A percentile compares a stretch with the other conserved stretches of the same genome.
phyloP scores from a whole-genome alignment of 1,140 invertebrate species.

The Pogonognathellus flavescens region DNA sequence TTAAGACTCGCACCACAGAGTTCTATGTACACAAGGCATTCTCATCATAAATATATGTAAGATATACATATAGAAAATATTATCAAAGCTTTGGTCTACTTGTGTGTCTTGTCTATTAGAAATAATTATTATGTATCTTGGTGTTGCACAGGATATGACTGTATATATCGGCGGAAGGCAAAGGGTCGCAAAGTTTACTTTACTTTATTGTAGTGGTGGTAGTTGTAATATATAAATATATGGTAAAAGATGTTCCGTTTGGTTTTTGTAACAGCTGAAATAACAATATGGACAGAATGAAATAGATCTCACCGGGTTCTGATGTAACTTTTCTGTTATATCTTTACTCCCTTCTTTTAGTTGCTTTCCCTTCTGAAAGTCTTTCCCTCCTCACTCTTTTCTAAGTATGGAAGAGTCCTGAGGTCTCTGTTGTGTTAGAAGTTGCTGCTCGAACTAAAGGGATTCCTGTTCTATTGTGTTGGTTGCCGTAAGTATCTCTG shows the following conservation, averaged over 20 bases:
- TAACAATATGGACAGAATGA: conserved; percentile 57
- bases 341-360: not conserved
- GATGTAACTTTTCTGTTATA: not conserved
- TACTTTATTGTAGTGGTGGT: not conserved
- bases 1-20: not conserved
- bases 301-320: conserved; percentile 18
- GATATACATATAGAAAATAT: too few species aligned
- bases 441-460: not conserved
- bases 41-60: too few species aligned
- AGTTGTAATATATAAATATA: too few species aligned
- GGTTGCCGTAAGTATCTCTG: not conserved
- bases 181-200: not conserved
- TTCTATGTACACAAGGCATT: too few species aligned
- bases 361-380: not conserved
- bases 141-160: too few species aligned
- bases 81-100: too few species aligned
- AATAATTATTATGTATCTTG: too few species aligned
- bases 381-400: conserved; percentile 5
- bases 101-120: too few species aligned
- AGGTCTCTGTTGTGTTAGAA: too few species aligned
- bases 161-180: too few species aligned
- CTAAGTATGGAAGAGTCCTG: not conserved
- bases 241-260: not conserved
- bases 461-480: conserved; percentile 29
- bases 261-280: conserved; percentile 56